Evolutionary conservation across 2,888 invertebrate genomes (phyloP), one percentile per base, ranked within the genome.

Genomic region (Drosophila emarginata): DNA sequence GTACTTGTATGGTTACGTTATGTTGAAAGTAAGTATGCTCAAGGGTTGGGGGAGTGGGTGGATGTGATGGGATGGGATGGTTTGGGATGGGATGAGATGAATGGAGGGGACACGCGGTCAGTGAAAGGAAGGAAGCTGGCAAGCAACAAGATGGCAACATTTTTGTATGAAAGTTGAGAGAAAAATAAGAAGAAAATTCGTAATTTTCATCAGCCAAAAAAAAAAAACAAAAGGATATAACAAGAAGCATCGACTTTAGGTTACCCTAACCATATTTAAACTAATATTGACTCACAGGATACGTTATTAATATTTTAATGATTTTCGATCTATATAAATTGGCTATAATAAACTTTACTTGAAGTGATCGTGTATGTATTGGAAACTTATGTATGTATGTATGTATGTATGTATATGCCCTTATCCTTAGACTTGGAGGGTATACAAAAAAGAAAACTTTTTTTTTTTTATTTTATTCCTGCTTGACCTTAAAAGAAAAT

Each of bases 151-250:
- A 89, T 74, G 87, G 85, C 79, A 79, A 78, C 76, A 69, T 68
- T 80, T 80, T 72, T 70, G 73, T 75, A 87, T 66, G 88, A 79
- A 88, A 88, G 78, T 84, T 84, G 79, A 84, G 78, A 80, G 77
- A 80, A 86, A 87, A 78, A 82, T 78, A 79, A 78, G 80, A 78
- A 76, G 80, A 89, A 87, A 90, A 90, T 90, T 90, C 45, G 90
- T 90, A 90, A 90, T 90, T 90, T 90, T 90, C 88, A 91, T 90
- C 89, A 82, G 85, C 86, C 79, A 65, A 72, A 74, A 67, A 65
- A 61, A 68, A 71, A 61, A n/a, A 12, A 65, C 12, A 23, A n/a
- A 26, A n/a, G 39, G 5, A 40, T 7, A 15, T 18, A 18, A 7
- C 1, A 9, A 0, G 0, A 9, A 7, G 11, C 11, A 11, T 45